Percentiles rank a stretch among this genome's conserved stretches.
Conservation (phyloP, 2,113 vertebrate genomes). For the Calypte anna region DNA sequence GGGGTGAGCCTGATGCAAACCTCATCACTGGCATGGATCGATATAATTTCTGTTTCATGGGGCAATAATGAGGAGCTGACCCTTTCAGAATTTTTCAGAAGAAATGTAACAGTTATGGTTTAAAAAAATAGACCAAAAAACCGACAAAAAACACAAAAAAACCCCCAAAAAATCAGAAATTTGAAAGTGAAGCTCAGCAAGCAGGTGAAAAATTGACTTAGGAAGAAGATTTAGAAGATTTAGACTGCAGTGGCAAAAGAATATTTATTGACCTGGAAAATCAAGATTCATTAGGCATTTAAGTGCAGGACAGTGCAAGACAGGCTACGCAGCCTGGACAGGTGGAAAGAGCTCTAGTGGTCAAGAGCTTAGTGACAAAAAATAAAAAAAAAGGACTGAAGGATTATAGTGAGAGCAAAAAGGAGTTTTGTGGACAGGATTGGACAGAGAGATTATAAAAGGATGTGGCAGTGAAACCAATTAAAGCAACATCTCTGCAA, state of each 20-base stretch:
- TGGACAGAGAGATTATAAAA: neutral
- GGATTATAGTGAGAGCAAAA: neutral
- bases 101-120: no score
- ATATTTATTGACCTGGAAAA: slow-evolving; percentile 23
- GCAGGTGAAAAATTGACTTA: neutral
- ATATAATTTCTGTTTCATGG: neutral
- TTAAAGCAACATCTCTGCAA: neutral
- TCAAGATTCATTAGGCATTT: slow-evolving; percentile 18
- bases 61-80: neutral
- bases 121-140: neutral
- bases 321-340: neutral
- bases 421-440: neutral
- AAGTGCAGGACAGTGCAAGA: neutral
- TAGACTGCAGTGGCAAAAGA: neutral
- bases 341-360: neutral
- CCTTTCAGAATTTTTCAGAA: neutral
- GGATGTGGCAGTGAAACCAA: neutral
- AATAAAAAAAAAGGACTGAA: neutral
- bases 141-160: neutral
- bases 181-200: neutral
- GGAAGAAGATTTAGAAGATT: neutral
- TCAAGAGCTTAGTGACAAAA: neutral
- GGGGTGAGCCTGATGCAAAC: neutral
- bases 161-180: neutral
- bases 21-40: neutral